Conservation (phyloP, 2,888 invertebrate genomes). For the Morinoia aosen region DNA sequence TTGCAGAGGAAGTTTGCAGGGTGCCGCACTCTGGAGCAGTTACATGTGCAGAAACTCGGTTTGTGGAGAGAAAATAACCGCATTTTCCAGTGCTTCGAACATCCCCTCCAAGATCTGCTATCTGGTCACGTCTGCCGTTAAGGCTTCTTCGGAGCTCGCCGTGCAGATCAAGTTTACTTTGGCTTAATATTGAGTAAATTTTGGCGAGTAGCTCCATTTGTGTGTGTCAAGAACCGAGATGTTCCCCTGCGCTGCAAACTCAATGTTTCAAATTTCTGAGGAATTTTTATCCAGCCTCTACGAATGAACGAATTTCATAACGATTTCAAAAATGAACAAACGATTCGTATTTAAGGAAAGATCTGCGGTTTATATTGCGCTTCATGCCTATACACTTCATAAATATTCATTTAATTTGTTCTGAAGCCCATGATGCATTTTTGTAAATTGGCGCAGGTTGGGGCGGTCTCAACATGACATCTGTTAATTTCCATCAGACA, state of each 20-base stretch:
- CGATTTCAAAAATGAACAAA: not conserved
- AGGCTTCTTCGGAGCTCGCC: not conserved
- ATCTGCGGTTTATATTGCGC: too few relatives aligned
- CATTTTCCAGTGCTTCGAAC: not conserved
- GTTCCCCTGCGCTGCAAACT: not conserved
- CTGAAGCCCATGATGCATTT: too few relatives aligned
- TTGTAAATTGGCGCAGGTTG: too few relatives aligned
- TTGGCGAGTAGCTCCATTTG: slow-evolving; percentile 2
- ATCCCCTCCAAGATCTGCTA: not conserved
- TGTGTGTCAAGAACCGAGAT: not conserved
- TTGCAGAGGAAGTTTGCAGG: not conserved
- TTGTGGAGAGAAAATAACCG: not conserved
- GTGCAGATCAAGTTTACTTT: not conserved
- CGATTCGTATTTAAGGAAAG: not conserved
- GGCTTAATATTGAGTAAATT: not conserved
- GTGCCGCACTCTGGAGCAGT: not conserved
- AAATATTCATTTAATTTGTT: too few relatives aligned
- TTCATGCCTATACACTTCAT: too few relatives aligned
- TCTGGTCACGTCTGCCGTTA: not conserved
- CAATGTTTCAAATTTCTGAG: not conserved
- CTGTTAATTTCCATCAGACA: too few relatives aligned
- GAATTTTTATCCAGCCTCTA: not conserved
- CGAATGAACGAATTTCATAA: not conserved
- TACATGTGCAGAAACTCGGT: not conserved
- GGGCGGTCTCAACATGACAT: too few relatives aligned